A percentile compares a stretch with the other conserved stretches of the same genome.
phyloP scores from a whole-genome alignment of 2,797 vertebrate species.

The Parotocinclus haroldoi region DNA sequence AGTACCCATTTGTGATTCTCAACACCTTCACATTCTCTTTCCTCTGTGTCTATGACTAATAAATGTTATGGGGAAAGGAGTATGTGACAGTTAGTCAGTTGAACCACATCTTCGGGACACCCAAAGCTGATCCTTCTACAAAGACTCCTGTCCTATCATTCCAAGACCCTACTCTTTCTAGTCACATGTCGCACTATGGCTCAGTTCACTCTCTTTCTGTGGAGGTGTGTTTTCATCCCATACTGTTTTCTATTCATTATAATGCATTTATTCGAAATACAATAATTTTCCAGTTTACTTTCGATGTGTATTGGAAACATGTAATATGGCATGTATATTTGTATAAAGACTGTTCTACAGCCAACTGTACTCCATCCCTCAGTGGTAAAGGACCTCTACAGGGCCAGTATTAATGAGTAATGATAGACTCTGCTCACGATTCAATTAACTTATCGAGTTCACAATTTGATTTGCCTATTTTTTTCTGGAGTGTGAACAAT shows the following conservation, averaged over 20 bases:
- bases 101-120: constrained; percentile 77
- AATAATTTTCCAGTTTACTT: too few relatives aligned
- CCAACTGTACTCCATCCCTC: too few relatives aligned
- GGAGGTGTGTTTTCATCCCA: constrained; percentile 75
- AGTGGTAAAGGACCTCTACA: too few relatives aligned
- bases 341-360: too few relatives aligned
- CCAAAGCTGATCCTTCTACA: constrained; percentile 59
- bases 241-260: neutral
- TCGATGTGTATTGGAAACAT: too few relatives aligned
- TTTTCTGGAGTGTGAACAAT: too few relatives aligned
- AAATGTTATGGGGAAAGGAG: constrained; percentile 64
- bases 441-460: too few relatives aligned
- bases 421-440: too few relatives aligned
- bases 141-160: constrained; percentile 66
- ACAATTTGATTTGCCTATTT: too few relatives aligned
- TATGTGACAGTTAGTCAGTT: constrained; percentile 89
- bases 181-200: constrained; percentile 65
- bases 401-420: too few relatives aligned
- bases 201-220: constrained; percentile 71
- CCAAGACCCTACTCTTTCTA: constrained; percentile 63
- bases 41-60: constrained; percentile 32
- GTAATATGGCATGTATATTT: too few relatives aligned
- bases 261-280: too few relatives aligned
- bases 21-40: constrained; percentile 30
- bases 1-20: constrained; percentile 43